Conservation (phyloP, 2,888 invertebrate species). For the Ferrisia virgata region DNA sequence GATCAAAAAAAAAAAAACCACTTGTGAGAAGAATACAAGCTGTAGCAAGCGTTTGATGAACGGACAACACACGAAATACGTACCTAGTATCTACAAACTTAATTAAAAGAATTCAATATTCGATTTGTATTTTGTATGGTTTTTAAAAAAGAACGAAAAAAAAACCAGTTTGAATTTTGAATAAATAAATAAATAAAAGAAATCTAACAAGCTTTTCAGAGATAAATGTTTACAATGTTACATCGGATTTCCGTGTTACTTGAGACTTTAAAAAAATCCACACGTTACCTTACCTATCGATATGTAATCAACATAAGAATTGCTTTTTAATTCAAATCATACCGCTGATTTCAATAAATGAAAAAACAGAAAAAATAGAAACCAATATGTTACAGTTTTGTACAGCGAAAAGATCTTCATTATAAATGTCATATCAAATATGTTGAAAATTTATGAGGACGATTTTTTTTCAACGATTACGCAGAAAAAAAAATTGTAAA, state of each 20-base stretch:
- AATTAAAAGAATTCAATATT: slow-evolving; percentile 34
- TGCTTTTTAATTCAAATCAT: not conserved
- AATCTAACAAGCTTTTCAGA: slow-evolving; percentile 20
- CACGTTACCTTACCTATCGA: not conserved
- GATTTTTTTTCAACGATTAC: not conserved
- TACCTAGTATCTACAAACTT: no score
- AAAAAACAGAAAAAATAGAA: not conserved
- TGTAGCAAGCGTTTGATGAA: not conserved
- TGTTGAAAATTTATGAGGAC: not conserved
- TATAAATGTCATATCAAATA: no score
- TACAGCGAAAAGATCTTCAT: no score
- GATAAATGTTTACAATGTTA: slow-evolving; percentile 30
- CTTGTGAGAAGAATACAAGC: not conserved
- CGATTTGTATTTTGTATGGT: not conserved
- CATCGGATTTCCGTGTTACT: slow-evolving; percentile 2
- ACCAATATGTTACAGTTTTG: no score
- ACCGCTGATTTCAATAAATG: not conserved
- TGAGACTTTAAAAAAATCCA: not conserved
- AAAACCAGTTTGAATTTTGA: slow-evolving; percentile 19
- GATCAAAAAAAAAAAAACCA: not conserved
- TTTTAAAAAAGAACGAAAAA: not conserved
- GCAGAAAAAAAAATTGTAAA: no score
- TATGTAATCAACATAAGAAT: not conserved
- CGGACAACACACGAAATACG: slow-evolving; percentile 4
- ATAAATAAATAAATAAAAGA: not conserved